Conservation (phyloP, 2,113 vertebrate species). For the Archocentrus centrarchus region DNA sequence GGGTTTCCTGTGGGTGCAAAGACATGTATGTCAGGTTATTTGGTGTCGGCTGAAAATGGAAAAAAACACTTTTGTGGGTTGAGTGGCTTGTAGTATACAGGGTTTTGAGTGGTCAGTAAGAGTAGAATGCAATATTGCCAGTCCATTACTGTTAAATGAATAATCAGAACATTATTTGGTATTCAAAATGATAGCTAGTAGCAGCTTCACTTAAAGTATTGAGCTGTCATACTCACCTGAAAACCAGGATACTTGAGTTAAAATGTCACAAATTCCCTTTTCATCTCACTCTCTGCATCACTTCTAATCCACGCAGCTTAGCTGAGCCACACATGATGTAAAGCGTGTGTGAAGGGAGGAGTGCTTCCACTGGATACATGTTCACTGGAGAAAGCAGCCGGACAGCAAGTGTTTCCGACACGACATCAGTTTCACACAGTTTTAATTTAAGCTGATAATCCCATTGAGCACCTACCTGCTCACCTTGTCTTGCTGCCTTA, state of each 20-base stretch:
- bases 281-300: not conserved
- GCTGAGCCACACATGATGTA: conserved; percentile 13
- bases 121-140: too few relatives aligned
- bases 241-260: not conserved
- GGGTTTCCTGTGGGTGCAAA: not conserved
- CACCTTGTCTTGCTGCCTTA: not conserved
- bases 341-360: not conserved
- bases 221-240: not conserved
- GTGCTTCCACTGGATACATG: not conserved
- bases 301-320: not conserved
- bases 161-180: not conserved
- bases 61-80: too few relatives aligned
- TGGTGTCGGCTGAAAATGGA: too few relatives aligned
- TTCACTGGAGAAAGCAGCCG: not conserved
- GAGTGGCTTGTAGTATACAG: too few relatives aligned
- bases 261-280: not conserved
- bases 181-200: not conserved
- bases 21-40: not conserved
- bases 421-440: not conserved
- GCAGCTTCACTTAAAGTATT: not conserved
- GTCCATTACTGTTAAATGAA: too few relatives aligned
- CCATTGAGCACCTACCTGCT: conserved; percentile 6
- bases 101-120: too few relatives aligned
- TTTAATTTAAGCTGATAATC: not conserved
- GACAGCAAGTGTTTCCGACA: not conserved